phyloP scores from a whole-genome alignment of 1,140 invertebrate species.

The Akabosia matsudoensis region DNA sequence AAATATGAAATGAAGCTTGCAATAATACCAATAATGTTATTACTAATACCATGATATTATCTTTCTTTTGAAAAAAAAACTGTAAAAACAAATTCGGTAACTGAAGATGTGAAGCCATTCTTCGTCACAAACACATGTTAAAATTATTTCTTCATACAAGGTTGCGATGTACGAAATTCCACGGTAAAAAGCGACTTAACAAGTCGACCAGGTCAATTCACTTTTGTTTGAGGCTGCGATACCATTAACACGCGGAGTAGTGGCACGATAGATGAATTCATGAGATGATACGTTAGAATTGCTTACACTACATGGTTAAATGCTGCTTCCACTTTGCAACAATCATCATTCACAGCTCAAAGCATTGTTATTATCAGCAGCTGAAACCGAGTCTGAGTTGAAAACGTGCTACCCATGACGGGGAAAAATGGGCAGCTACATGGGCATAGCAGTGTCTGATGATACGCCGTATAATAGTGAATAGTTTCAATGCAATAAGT shows the following conservation, averaged over 20 bases:
- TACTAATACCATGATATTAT: no score
- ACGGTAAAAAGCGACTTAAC: background rate
- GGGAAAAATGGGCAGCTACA: background rate
- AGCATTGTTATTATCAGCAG: background rate
- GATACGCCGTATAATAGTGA: background rate
- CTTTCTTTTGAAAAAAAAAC: no score
- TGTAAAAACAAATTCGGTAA: no score
- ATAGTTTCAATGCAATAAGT: background rate
- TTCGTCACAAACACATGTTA: no score
- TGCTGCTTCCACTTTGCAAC: no score
- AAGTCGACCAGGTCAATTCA: conserved; percentile 28
- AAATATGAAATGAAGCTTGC: no score
- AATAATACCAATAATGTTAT: no score
- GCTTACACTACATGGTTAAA: no score
- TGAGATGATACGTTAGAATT: background rate
- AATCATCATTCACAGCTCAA: no score
- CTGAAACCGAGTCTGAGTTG: background rate
- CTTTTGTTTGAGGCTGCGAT: conserved; percentile 24
- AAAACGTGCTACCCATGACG: background rate
- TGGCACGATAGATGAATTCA: background rate
- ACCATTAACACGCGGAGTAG: background rate
- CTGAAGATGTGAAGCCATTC: no score
- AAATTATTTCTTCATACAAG: no score
- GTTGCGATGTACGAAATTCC: no score
- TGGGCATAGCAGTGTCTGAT: background rate